Conservation (phyloP, 2,888 invertebrate genomes). For the Mesoligia furuncula region DNA sequence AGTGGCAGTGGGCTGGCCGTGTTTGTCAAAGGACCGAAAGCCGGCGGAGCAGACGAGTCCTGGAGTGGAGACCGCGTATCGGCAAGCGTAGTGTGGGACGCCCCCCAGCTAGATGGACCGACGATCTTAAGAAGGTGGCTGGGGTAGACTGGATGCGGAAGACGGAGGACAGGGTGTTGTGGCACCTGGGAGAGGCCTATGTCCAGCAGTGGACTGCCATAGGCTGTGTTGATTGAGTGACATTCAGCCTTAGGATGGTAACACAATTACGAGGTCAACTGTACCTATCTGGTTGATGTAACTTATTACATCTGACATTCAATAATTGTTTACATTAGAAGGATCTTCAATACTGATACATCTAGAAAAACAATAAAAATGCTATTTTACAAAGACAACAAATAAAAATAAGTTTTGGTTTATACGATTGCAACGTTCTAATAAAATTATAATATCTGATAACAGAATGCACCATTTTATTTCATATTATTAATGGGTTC, state of each 20-base stretch:
- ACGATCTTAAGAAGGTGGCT: too few relatives aligned
- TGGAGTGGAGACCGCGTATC: too few relatives aligned
- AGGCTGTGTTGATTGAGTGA: background rate
- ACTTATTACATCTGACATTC: background rate
- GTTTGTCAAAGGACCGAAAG: too few relatives aligned
- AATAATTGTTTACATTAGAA: background rate
- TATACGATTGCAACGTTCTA: constrained; percentile 3
- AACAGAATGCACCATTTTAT: constrained; percentile 17
- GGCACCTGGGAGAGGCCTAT: too few relatives aligned
- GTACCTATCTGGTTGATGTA: background rate
- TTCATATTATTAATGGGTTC: background rate
- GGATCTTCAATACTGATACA: background rate
- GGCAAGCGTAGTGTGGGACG: too few relatives aligned
- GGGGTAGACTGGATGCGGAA: too few relatives aligned
- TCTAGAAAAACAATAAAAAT: background rate
- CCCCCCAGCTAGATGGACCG: too few relatives aligned
- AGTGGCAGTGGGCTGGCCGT: too few relatives aligned
- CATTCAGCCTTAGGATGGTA: background rate
- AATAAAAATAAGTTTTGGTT: constrained; percentile 18
- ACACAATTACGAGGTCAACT: background rate
- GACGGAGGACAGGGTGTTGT: too few relatives aligned
- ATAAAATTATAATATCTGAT: background rate
- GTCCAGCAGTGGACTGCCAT: too few relatives aligned
- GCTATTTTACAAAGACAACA: background rate
- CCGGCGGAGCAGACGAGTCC: too few relatives aligned